phyloP scores from a whole-genome alignment of 2,797 vertebrate species.

The Tamandua tetradactyla region DNA sequence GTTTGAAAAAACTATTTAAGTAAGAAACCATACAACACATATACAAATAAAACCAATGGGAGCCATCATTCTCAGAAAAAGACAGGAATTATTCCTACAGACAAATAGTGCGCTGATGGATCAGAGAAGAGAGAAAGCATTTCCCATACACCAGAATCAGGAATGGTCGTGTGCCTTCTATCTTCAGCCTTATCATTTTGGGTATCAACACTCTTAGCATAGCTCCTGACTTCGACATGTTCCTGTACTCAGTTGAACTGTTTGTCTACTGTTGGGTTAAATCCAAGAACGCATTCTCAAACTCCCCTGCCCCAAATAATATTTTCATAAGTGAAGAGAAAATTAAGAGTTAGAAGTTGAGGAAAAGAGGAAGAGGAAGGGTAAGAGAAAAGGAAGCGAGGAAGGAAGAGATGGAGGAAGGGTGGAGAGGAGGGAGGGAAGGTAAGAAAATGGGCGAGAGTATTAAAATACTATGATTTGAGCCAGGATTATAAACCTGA shows the following conservation, averaged over 20 bases:
- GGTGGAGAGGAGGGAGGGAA: no score
- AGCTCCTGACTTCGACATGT: not conserved
- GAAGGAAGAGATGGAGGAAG: not conserved
- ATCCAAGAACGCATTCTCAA: not conserved
- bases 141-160: not conserved
- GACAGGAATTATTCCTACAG: not conserved
- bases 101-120: not conserved
- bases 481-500: not conserved
- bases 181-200: not conserved
- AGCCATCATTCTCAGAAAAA: not conserved
- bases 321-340: not conserved
- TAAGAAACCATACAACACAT: not conserved
- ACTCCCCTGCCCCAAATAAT: not conserved
- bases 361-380: not conserved
- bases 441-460: no score
- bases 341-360: not conserved
- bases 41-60: not conserved
- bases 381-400: not conserved
- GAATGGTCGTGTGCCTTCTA: not conserved
- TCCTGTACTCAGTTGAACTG: not conserved
- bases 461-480: no score
- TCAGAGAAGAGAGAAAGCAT: not conserved
- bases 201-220: not conserved
- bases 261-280: not conserved
- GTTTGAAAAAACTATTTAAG: not conserved